Percentiles rank a stretch among this genome's conserved stretches.
phyloP scores from a whole-genome alignment of 2,888 invertebrate species.

The Deilephila porcellus region DNA sequence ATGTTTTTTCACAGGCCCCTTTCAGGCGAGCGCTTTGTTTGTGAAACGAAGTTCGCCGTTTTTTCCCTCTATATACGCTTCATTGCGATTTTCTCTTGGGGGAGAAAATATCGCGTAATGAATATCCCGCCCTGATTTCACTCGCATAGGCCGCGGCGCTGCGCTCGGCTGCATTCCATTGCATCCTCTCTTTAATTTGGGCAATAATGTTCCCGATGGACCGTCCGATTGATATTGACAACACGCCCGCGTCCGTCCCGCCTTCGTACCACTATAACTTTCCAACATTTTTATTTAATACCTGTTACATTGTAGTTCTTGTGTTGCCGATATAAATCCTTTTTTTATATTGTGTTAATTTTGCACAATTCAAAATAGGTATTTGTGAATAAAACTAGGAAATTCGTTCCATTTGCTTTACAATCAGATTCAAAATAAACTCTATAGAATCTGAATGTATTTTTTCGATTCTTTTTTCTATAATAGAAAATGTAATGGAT shows the following conservation, averaged over 20 bases:
- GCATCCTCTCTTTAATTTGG: slow-evolving; percentile 57
- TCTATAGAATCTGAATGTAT: too few species aligned
- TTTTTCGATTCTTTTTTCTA: too few species aligned
- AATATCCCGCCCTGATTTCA: slow-evolving; percentile 66
- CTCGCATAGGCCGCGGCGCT: slow-evolving; percentile 39
- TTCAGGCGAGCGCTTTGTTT: slow-evolving; percentile 79
- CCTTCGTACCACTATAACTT: not conserved
- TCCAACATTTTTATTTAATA: not conserved
- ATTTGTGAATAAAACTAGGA: too few species aligned
- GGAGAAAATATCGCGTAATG: slow-evolving; percentile 73
- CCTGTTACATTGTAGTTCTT: not conserved
- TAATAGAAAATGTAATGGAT: too few species aligned
- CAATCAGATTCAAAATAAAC: too few species aligned
- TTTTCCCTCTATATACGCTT: slow-evolving; percentile 73
- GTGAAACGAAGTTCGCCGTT: slow-evolving; percentile 80
- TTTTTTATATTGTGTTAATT: too few species aligned
- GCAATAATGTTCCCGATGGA: slow-evolving; percentile 44
- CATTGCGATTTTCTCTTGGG: slow-evolving; percentile 70
- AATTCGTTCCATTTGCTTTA: too few species aligned
- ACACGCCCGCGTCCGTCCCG: not conserved
- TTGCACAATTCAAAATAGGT: too few species aligned
- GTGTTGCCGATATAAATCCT: not conserved
- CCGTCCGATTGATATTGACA: slow-evolving; percentile 21
- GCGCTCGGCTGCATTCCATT: slow-evolving; percentile 45
- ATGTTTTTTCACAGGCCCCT: slow-evolving; percentile 80